A percentile compares a stretch with the other conserved stretches of the same genome.
Conservation (phyloP, 1,140 invertebrate genomes). For the Melitaea cinxia region DNA sequence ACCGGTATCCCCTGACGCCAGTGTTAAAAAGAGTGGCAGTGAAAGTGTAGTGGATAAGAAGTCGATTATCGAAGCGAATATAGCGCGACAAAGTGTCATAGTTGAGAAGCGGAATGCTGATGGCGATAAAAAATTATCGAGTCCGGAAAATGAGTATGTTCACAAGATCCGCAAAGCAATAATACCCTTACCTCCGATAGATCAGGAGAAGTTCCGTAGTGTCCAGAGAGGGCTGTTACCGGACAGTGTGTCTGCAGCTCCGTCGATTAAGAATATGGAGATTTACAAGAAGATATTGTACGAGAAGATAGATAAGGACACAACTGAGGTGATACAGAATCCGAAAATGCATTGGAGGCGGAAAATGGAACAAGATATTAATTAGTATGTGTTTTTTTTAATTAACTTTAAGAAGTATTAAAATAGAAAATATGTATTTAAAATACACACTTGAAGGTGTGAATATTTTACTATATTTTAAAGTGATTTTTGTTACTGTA, state of each 20-base stretch:
- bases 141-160: conserved; percentile 56
- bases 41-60: conserved; percentile 53
- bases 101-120: conserved; percentile 52
- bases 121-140: conserved; percentile 44
- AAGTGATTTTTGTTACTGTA: too few relatives aligned
- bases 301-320: conserved; percentile 55
- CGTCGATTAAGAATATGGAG: conserved; percentile 62
- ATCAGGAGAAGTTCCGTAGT: conserved; percentile 54
- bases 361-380: conserved; percentile 66
- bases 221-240: conserved; percentile 42
- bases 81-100: conserved; percentile 70
- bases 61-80: conserved; percentile 70
- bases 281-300: conserved; percentile 72
- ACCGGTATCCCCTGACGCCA: conserved; percentile 11
- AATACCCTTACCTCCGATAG: conserved; percentile 63
- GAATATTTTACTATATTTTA: too few relatives aligned
- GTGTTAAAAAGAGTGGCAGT: conserved; percentile 25
- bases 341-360: conserved; percentile 64
- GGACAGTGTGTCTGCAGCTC: conserved; percentile 28
- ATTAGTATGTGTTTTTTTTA: conserved; percentile 40
- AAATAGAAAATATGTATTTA: too few relatives aligned
- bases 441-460: too few relatives aligned
- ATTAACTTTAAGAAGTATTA: too few relatives aligned
- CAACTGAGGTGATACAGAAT: conserved; percentile 44
- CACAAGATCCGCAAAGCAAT: conserved; percentile 70